These are phyloP conservation scores for Oxycera nigricornis DNA, from an alignment of 2,888 invertebrate genomes.

Conservation along the genomic window DNA sequence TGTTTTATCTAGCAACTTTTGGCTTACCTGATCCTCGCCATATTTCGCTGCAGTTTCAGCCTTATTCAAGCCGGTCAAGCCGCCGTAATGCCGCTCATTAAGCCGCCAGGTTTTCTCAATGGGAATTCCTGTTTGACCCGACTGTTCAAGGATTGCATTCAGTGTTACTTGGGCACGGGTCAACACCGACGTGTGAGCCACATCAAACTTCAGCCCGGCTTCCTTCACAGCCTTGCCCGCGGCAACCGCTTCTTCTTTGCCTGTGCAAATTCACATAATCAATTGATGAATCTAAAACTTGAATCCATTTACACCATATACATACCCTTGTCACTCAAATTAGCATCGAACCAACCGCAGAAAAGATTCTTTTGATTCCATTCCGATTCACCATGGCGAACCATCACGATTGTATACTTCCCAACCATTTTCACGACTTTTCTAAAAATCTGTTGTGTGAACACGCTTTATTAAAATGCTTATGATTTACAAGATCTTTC, in stretches of 20 bases:
- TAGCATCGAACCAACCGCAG: slow-evolving; percentile 78
- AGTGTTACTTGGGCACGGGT: slow-evolving; percentile 82
- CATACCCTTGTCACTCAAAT: slow-evolving; percentile 73
- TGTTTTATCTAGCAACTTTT: too few species aligned
- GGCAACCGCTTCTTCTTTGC: slow-evolving; percentile 59
- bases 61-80: slow-evolving; percentile 87
- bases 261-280: slow-evolving; percentile 47
- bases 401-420: slow-evolving; percentile 75
- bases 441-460: slow-evolving; percentile 12
- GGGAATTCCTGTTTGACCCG: slow-evolving; percentile 73
- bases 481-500: neutral
- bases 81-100: slow-evolving; percentile 89
- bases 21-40: slow-evolving; percentile 79
- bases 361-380: slow-evolving; percentile 80
- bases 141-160: slow-evolving; percentile 71
- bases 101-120: slow-evolving; percentile 81
- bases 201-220: slow-evolving; percentile 76
- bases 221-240: slow-evolving; percentile 83
- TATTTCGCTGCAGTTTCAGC: slow-evolving; percentile 87
- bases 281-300: neutral
- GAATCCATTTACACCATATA: neutral
- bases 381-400: slow-evolving; percentile 78
- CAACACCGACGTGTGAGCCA: slow-evolving; percentile 82
- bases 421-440: slow-evolving; percentile 55
- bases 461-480: neutral